phyloP scores from a whole-genome alignment of 2,888 invertebrate genomes.

The Rhagonycha fulva region DNA sequence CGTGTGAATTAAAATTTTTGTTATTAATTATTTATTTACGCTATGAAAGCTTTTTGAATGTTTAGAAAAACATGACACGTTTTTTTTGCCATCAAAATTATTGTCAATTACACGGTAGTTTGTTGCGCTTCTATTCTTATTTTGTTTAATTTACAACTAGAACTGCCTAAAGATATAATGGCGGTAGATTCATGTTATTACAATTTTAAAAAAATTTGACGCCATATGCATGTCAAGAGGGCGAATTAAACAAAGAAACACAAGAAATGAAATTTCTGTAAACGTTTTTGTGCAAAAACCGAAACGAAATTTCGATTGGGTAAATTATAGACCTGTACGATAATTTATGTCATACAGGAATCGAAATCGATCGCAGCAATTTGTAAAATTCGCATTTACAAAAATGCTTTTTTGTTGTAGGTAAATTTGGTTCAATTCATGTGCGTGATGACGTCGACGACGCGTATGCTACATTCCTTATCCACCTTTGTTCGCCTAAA shows the following conservation, averaged over 20 bases:
- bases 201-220: neutral
- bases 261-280: no score
- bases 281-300: no score
- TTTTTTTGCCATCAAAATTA: neutral
- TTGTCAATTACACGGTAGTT: neutral
- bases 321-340: neutral
- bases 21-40: neutral
- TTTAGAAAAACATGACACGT: neutral
- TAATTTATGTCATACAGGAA: neutral
- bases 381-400: neutral
- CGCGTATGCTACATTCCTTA: neutral
- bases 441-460: neutral
- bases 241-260: neutral
- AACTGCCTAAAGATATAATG: neutral
- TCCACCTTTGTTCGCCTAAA: neutral
- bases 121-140: neutral
- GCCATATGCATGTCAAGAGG: neutral
- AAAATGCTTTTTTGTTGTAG: neutral
- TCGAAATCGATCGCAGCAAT: neutral
- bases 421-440: no score
- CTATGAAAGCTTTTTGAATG: neutral
- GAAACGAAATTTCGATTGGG: neutral
- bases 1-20: neutral
- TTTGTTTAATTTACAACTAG: neutral
- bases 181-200: neutral